These are phyloP conservation scores for Bombus waltoni DNA, from an alignment of 1,140 invertebrate species.

Conservation along the genomic window DNA sequence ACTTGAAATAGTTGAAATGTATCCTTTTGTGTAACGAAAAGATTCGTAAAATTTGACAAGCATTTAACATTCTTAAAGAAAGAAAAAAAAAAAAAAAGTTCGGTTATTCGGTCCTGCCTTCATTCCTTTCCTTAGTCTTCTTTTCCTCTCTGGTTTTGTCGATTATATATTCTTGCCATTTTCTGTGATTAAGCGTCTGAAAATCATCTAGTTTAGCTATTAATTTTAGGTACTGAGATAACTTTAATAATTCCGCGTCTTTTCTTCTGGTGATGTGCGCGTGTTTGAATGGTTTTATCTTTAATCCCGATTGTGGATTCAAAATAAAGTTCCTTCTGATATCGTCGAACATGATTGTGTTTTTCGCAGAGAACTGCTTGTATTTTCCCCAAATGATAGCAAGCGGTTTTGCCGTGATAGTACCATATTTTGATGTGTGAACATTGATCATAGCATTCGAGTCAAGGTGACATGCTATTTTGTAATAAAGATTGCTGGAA, in stretches of 20 bases:
- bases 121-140: conserved; percentile 46
- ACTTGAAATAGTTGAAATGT: neutral
- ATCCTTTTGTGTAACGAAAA: conserved; percentile 7
- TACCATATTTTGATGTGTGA: conserved; percentile 93
- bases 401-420: conserved; percentile 96
- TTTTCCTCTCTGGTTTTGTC: conserved; percentile 71
- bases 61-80: conserved; percentile 30
- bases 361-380: conserved; percentile 92
- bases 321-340: conserved; percentile 98
- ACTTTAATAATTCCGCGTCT: conserved; percentile 92
- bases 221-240: conserved; percentile 93
- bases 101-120: conserved; percentile 53
- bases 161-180: conserved; percentile 93
- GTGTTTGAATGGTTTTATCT: conserved; percentile 94
- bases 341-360: conserved; percentile 99
- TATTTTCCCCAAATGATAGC: conserved; percentile 99
- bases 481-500: conserved; percentile 91
- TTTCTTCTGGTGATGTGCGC: conserved; percentile 93
- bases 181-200: conserved; percentile 91
- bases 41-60: conserved; percentile 41
- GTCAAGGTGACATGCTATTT: conserved; percentile 96
- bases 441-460: conserved; percentile 97
- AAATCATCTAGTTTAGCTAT: conserved; percentile 94
- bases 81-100: too few species aligned
- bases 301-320: conserved; percentile 97